phyloP scores from a whole-genome alignment of 2,888 invertebrate species.

The Mallateleia sp. region DNA sequence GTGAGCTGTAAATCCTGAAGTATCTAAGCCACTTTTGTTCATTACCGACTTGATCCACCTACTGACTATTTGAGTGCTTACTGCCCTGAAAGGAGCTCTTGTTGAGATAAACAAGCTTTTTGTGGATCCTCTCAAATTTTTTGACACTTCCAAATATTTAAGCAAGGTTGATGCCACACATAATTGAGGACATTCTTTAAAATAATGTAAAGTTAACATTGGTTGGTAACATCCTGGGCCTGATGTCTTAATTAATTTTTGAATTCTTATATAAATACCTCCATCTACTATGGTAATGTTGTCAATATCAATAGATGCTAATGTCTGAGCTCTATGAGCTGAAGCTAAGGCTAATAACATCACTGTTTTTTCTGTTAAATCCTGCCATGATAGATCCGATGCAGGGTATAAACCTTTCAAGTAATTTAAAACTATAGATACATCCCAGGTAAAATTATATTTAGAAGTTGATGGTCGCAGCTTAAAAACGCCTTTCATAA shows the following conservation, averaged over 20 bases:
- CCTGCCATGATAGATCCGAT: not conserved
- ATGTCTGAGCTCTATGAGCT: conserved; percentile 18
- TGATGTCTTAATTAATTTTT: conserved; percentile 17
- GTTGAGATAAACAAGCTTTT: conserved; percentile 12
- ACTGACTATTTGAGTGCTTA: not conserved
- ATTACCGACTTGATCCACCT: not conserved
- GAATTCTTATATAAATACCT: not conserved
- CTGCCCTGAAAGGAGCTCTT: not conserved
- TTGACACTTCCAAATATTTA: not conserved
- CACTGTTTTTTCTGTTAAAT: conserved; percentile 4
- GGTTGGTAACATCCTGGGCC: not conserved
- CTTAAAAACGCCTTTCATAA: conserved; percentile 15
- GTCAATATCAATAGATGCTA: not conserved
- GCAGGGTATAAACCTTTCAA: conserved; percentile 29
- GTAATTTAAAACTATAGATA: conserved; percentile 51
- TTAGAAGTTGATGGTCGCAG: conserved; percentile 24
- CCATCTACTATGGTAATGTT: not conserved
- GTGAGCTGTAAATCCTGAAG: too few relatives aligned
- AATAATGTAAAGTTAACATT: not conserved
- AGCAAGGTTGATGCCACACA: not conserved
- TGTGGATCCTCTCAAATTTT: not conserved
- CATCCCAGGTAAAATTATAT: conserved; percentile 58
- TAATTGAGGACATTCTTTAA: not conserved
- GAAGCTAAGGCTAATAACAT: conserved; percentile 14
- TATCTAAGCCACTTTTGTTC: conserved; percentile 5